Percentiles rank a stretch among this genome's conserved stretches.
Evolutionary conservation across 2,797 vertebrate genomes (phyloP).

Genomic region (Pogonophryne albipinna): DNA sequence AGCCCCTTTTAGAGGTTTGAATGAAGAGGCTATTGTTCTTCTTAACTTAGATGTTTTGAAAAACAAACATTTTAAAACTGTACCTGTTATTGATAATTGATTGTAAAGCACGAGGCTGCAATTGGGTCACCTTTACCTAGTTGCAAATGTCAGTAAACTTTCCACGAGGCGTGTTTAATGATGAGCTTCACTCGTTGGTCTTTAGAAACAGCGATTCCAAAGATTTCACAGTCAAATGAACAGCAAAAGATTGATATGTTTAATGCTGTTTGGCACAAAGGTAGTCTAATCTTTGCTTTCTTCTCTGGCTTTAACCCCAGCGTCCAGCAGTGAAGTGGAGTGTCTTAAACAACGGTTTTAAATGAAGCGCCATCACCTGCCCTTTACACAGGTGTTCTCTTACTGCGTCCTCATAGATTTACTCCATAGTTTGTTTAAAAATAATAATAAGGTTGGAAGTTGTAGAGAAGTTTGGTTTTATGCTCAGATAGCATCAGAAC

Average conservation of each 20-base stretch:
- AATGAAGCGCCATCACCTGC: slow-evolving; percentile 87
- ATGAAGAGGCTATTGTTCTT: slow-evolving; percentile 75
- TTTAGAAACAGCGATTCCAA: slow-evolving; percentile 88
- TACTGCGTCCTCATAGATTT: slow-evolving; percentile 73
- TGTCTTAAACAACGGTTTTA: slow-evolving; percentile 76
- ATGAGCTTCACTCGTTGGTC: slow-evolving; percentile 49
- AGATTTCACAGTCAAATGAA: slow-evolving; percentile 97
- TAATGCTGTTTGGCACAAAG: slow-evolving; percentile 90
- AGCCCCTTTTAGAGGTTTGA: slow-evolving; percentile 64
- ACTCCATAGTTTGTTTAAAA: slow-evolving; percentile 83
- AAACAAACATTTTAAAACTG: slow-evolving; percentile 36
- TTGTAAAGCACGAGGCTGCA: neutral
- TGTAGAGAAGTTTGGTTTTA: slow-evolving; percentile 74
- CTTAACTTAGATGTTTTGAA: slow-evolving; percentile 67
- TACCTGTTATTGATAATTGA: slow-evolving; percentile 8
- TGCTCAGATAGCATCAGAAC: slow-evolving; percentile 57
- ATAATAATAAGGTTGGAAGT: slow-evolving; percentile 64
- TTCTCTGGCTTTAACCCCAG: slow-evolving; percentile 86
- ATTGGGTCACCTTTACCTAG: neutral
- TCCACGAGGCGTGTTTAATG: slow-evolving; percentile 41
- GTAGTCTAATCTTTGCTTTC: slow-evolving; percentile 89
- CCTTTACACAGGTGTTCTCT: slow-evolving; percentile 86
- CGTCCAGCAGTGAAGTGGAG: slow-evolving; percentile 68
- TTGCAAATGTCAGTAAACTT: slow-evolving; percentile 27
- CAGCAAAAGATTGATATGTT: slow-evolving; percentile 95